Percentiles rank a stretch among this genome's conserved stretches.
Conservation (phyloP, 2,113 vertebrate genomes). For the Gymnocephalus cernua region DNA sequence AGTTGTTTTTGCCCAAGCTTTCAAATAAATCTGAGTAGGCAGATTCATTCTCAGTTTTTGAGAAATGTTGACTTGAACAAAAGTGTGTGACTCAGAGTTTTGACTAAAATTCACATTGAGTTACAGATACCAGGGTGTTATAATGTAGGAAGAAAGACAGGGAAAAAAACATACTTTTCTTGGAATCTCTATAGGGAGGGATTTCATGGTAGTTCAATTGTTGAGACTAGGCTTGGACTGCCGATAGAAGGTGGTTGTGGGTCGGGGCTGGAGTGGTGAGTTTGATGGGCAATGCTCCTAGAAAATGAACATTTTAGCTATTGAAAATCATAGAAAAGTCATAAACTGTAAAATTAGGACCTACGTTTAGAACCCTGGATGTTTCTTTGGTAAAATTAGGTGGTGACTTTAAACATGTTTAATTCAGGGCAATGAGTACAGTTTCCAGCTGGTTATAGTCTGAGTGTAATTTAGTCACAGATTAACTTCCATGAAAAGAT, state of each 20-base stretch:
- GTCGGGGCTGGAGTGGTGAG: neutral
- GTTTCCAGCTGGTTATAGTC: neutral
- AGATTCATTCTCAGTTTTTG: neutral
- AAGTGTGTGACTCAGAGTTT: neutral
- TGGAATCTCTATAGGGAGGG: neutral
- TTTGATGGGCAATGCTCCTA: neutral
- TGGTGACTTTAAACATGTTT: neutral
- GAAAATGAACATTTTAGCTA: neutral
- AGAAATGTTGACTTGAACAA: neutral
- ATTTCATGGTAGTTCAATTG: neutral
- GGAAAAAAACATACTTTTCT: neutral
- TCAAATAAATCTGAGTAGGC: neutral
- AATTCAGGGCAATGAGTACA: neutral
- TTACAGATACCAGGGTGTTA: neutral
- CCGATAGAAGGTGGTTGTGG: neutral
- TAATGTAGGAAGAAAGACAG: neutral
- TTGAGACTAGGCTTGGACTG: neutral
- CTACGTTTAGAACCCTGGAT: neutral
- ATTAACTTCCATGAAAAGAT: constrained; percentile 32
- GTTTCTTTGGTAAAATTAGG: neutral
- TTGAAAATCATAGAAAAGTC: neutral
- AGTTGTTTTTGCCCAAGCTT: neutral
- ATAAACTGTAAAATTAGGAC: neutral
- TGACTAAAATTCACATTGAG: neutral
- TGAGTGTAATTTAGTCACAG: constrained; percentile 9